Percentiles rank a stretch among this genome's conserved stretches.
phyloP scores from a whole-genome alignment of 2,888 invertebrate species.

The Steromphala cineraria region DNA sequence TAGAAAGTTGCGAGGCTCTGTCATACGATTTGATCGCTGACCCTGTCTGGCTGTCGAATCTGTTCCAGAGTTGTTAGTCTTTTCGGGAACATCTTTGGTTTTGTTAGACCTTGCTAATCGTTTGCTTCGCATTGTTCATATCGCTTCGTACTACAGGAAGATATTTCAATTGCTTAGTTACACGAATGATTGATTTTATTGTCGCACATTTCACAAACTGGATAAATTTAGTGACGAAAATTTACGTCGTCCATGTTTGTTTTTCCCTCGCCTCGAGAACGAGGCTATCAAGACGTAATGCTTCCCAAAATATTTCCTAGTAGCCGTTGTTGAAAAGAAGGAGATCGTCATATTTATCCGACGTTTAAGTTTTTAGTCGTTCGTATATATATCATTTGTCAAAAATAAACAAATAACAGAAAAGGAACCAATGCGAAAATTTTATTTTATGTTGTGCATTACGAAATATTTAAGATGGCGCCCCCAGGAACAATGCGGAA shows the following conservation, averaged over 20 bases:
- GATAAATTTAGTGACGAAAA: no score
- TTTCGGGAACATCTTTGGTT: not conserved
- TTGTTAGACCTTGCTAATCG: not conserved
- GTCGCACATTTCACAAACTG: no score
- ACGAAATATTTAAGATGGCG: not conserved
- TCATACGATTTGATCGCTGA: not conserved
- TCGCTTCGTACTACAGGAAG: not conserved
- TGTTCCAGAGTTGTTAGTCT: no score
- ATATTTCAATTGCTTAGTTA: not conserved
- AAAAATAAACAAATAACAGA: no score
- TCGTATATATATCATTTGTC: no score
- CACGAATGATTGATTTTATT: no score
- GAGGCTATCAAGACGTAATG: conserved; percentile 26
- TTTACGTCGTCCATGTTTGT: conserved; percentile 13
- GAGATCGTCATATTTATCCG: no score
- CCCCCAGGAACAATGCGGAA: conserved; percentile 17
- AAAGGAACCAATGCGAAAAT: no score
- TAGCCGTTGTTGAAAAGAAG: not conserved
- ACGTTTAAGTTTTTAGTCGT: no score
- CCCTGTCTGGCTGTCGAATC: not conserved
- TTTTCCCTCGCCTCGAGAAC: conserved; percentile 27
- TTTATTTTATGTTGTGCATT: not conserved
- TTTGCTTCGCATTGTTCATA: conserved; percentile 4
- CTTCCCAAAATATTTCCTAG: not conserved
- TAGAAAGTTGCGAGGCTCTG: not conserved